Evolutionary conservation across 2,888 invertebrate genomes (phyloP), one percentile per base, ranked within the genome.

Genomic region (Diaprepes abbreviatus): DNA sequence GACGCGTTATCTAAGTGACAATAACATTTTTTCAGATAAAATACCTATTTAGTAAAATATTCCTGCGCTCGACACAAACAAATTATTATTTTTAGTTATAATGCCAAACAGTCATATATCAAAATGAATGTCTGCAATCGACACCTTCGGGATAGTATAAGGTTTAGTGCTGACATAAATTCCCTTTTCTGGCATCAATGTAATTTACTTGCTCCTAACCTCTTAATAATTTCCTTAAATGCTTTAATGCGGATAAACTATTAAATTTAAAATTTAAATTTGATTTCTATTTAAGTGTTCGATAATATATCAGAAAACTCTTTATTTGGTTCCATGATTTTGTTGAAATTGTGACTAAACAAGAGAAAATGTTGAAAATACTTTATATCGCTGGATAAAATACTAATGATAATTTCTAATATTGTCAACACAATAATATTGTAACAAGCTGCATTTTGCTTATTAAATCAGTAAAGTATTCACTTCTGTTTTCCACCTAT

Each of bases 121-220:
- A 68, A 48, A 48, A 55, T 21, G 38, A 52, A 43, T 45, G 40
- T 68, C 68, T 68, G 68, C 45, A 33, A 63, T 68, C 68, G 68
- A 62, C 68, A 48, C 52, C 57, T 57, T 40, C 9, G 66, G 55
- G 16, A 40, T 43, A 45, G 57, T 48, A 31, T 62, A 57, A 45
- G 62, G 68, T 45, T 68, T 68, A 54, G 43, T 31, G 36, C 54
- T 54, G 55, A 62, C 55, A 68, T 68, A 68, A 68, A 68, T 68
- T 62, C 36, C 40, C 54, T 45, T 62, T 62, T 38, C 21, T 69
- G 63, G 64, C 63, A 63, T 58, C 45, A 69, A 48, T 50, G 58
- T 58, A 69, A 64, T 64, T 69, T 64, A 64, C 69, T 64, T 50
- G 24, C 40, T 10, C 40, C 57, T 64, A 48, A 69, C 45, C 55